A percentile compares a stretch with the other conserved stretches of the same genome.
These are phyloP conservation scores for Fopius arisanus DNA, from an alignment of 1,140 invertebrate species.

Conservation along the genomic window DNA sequence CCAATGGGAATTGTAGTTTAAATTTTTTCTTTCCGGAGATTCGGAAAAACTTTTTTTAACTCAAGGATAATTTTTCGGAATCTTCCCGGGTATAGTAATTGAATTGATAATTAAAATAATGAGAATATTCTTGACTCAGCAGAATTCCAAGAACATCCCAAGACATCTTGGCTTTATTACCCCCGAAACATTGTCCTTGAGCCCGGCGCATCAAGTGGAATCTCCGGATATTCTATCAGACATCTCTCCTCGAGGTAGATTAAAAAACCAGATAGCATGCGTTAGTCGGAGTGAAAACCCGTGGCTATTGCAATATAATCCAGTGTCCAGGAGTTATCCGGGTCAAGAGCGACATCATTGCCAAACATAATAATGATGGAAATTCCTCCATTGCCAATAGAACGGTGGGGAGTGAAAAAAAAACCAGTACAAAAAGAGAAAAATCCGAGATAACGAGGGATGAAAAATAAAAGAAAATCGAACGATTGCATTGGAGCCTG, in stretches of 20 bases:
- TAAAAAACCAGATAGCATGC: background rate
- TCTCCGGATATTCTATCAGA: background rate
- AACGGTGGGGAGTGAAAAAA: background rate
- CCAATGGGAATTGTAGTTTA: no score
- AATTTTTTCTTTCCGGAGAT: no score
- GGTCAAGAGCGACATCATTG: background rate
- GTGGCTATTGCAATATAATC: background rate
- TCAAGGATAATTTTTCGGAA: no score
- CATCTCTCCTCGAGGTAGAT: background rate
- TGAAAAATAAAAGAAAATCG: conserved; percentile 22
- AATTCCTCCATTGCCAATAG: conserved; percentile 20
- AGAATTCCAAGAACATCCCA: background rate
- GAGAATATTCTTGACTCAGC: background rate
- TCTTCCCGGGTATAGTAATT: no score
- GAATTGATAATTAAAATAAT: no score
- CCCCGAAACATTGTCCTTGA: background rate
- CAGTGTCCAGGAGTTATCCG: background rate
- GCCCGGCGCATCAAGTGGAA: background rate
- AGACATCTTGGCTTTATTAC: background rate
- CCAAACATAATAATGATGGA: conserved; percentile 2
- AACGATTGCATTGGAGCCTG: no score
- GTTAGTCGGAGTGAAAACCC: background rate
- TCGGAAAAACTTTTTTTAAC: no score
- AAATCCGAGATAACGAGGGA: background rate
- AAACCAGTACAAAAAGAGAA: background rate